Evolutionary conservation across 2,888 invertebrate species (phyloP).

Genomic region (Andrena fulva): DNA sequence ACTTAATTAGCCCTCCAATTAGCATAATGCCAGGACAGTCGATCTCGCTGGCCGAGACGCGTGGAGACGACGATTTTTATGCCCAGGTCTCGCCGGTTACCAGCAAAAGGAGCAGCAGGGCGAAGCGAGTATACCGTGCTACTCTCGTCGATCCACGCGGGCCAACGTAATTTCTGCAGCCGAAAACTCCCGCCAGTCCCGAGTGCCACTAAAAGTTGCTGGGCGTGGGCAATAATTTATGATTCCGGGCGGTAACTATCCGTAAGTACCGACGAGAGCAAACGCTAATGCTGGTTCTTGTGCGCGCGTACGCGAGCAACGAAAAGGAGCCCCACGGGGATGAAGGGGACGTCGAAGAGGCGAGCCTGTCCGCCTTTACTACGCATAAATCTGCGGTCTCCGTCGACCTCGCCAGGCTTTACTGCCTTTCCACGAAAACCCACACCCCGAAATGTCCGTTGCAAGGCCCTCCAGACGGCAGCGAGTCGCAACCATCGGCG

Average conservation of each 20-base stretch:
- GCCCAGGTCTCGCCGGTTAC: constrained; percentile 5
- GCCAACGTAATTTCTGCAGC: constrained; percentile 35
- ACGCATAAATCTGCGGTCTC: constrained; percentile 82
- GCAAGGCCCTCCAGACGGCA: constrained; percentile 32
- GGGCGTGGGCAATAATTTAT: constrained; percentile 83
- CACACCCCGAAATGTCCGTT: constrained; percentile 57
- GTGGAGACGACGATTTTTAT: constrained; percentile 33
- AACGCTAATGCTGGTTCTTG: constrained; percentile 77
- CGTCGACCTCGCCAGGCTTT: constrained; percentile 72
- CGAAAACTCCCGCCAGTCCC: constrained; percentile 61
- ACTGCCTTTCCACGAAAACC: constrained; percentile 81
- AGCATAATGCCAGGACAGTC: constrained; percentile 29
- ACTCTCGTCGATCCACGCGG: constrained; percentile 20
- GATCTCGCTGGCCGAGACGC: background rate
- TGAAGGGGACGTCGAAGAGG: constrained; percentile 51
- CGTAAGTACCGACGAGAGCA: constrained; percentile 79
- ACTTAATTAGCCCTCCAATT: constrained; percentile 41
- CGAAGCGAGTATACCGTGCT: background rate
- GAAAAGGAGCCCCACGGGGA: constrained; percentile 29
- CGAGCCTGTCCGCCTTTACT: constrained; percentile 74
- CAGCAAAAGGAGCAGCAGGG: background rate
- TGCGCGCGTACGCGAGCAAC: constrained; percentile 31
- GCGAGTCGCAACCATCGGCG: constrained; percentile 40
- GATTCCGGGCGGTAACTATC: constrained; percentile 82
- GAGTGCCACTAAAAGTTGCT: constrained; percentile 80